Conservation (phyloP, 2,888 invertebrate genomes). For the Tenodera sinensis region DNA sequence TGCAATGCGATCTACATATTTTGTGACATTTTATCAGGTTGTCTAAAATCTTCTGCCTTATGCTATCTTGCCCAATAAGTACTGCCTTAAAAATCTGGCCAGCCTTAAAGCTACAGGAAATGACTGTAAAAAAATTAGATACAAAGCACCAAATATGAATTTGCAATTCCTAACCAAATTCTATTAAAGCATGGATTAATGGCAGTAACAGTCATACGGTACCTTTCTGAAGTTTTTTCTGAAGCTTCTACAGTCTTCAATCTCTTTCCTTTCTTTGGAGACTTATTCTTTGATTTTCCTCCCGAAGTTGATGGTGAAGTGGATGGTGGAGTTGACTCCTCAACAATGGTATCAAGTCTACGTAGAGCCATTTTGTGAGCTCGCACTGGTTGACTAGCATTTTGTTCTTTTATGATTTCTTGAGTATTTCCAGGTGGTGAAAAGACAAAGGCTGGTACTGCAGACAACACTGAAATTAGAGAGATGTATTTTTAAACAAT, state of each 20-base stretch:
- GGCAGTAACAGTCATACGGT: not conserved
- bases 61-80: too few species aligned
- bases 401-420: not conserved
- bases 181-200: too few species aligned
- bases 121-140: too few species aligned
- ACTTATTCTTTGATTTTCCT: not conserved
- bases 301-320: not conserved
- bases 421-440: constrained; percentile 1
- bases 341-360: not conserved
- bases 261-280: not conserved
- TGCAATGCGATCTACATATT: too few species aligned
- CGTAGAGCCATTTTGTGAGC: constrained; percentile 4
- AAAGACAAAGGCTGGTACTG: not conserved
- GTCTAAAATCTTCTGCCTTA: too few species aligned
- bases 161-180: too few species aligned
- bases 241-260: not conserved
- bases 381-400: not conserved
- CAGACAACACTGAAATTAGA: not conserved
- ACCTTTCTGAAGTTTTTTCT: not conserved
- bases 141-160: too few species aligned
- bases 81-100: too few species aligned
- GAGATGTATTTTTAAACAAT: not conserved
- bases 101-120: too few species aligned
- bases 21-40: too few species aligned
- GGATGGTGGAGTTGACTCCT: not conserved